Evolutionary conservation across 1,140 invertebrate genomes (phyloP).

Genomic region (Mamestra configurata): DNA sequence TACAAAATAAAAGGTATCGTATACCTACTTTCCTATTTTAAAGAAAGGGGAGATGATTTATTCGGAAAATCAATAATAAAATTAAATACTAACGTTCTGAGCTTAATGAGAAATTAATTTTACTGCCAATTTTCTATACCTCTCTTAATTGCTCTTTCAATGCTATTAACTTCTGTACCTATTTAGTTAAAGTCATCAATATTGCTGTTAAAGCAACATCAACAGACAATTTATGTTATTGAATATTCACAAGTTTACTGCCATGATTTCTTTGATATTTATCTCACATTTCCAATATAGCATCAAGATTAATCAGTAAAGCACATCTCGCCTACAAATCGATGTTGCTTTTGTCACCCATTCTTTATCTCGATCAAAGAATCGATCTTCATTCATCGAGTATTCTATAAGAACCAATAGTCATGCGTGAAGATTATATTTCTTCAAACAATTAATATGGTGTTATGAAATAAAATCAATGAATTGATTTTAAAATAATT

Average conservation of each 20-base stretch:
- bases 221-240: no score
- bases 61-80: no score
- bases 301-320: slow-evolving; percentile 49
- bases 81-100: not conserved
- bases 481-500: not conserved
- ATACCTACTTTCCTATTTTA: no score
- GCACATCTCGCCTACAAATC: slow-evolving; percentile 58
- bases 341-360: slow-evolving; percentile 65
- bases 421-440: slow-evolving; percentile 52
- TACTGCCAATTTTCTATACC: not conserved
- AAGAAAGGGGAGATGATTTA: no score
- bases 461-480: slow-evolving; percentile 28
- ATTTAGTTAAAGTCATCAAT: not conserved
- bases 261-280: slow-evolving; percentile 14
- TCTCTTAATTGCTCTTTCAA: not conserved
- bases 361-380: slow-evolving; percentile 59
- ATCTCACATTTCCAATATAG: not conserved
- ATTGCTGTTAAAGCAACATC: not conserved
- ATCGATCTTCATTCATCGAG: slow-evolving; percentile 61
- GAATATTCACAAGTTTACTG: slow-evolving; percentile 8
- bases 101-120: not conserved
- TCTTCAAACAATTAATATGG: slow-evolving; percentile 59
- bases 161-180: not conserved
- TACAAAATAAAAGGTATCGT: no score
- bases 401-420: slow-evolving; percentile 57